phyloP scores from a whole-genome alignment of 2,888 invertebrate species.

The Hypsopygia costalis region DNA sequence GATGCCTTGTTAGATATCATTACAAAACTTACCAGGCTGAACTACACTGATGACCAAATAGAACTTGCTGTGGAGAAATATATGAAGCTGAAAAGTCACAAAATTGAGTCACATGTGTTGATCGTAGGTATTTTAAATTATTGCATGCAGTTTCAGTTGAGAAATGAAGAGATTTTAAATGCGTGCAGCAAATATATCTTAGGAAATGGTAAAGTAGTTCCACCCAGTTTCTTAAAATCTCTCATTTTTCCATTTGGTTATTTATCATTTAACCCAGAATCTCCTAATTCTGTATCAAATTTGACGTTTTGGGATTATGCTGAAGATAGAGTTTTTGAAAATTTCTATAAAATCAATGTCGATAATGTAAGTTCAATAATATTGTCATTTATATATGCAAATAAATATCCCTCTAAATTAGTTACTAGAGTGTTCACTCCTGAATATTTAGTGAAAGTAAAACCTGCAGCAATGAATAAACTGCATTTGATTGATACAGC shows the following conservation, averaged over 20 bases:
- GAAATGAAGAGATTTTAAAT: conserved; percentile 79
- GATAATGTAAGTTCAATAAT: conserved; percentile 81
- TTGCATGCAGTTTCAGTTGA: conserved; percentile 79
- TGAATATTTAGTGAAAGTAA: conserved; percentile 81
- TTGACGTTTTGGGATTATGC: conserved; percentile 76
- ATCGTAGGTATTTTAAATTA: conserved; percentile 82
- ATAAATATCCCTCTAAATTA: conserved; percentile 82
- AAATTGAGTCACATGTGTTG: conserved; percentile 74
- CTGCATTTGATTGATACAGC: conserved; percentile 83
- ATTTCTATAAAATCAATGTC: conserved; percentile 78
- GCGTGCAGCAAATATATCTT: conserved; percentile 80
- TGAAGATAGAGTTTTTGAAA: conserved; percentile 74
- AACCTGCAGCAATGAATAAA: conserved; percentile 62
- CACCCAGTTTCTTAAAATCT: conserved; percentile 75
- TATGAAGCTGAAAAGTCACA: conserved; percentile 72
- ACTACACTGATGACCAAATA: conserved; percentile 78
- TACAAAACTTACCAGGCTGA: conserved; percentile 73
- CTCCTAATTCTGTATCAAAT: conserved; percentile 26
- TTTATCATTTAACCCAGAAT: conserved; percentile 77
- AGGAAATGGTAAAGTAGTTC: conserved; percentile 60
- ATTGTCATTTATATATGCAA: conserved; percentile 82
- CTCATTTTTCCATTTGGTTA: conserved; percentile 82
- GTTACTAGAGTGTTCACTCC: conserved; percentile 80
- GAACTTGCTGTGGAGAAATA: conserved; percentile 82
- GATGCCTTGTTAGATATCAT: conserved; percentile 76